Evolutionary conservation across 2,113 vertebrate species (phyloP), one percentile per base, ranked within the genome.

Genomic region (Uria aalge): DNA sequence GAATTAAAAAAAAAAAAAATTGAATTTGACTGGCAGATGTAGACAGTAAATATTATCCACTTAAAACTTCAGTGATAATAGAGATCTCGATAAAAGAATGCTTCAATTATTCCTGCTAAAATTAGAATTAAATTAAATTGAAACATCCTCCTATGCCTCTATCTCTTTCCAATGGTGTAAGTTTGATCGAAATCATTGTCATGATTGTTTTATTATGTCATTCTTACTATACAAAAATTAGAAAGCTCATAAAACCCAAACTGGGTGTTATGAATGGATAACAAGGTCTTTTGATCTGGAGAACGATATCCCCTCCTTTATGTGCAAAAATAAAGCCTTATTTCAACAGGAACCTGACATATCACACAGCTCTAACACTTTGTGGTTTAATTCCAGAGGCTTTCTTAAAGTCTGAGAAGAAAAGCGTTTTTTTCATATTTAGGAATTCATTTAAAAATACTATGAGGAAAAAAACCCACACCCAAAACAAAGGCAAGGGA

Each of bases 261-360:
- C 43, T 48, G 19, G 5, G n/a, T 72, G n/a, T 12, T 85, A 89
- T 86, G 56, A 96, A 92, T 40, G 52, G 41, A 66, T 50, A 92
- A 72, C 29, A 66, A 88, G 18, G 24, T 80, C 88, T 88, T 98
- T 95, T 97, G 88, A 95, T 95, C 81, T 79, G 52, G 14, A 89
- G 34, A 78, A 48, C 87, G 88, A 63, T 94, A 85, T 77, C 18
- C 73, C 41, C 27, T 74, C 86, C 67, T 91, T 94, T 93, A 92
- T 79, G 89, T 90, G 79, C 78, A 97, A 96, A 96, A 97, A 96
- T 83, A 95, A 96, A 97, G 57, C 56, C 45, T 92, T 87, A 96
- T 96, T 97, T 97, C 91, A 95, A 92, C 88, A 86, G 36, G 36
- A 93, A 85, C 43, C 73, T 95, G 95, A 96, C 92, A 95, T 81